Conservation (phyloP, 1,140 invertebrate genomes). For the Acromyrmex echinatior region DNA sequence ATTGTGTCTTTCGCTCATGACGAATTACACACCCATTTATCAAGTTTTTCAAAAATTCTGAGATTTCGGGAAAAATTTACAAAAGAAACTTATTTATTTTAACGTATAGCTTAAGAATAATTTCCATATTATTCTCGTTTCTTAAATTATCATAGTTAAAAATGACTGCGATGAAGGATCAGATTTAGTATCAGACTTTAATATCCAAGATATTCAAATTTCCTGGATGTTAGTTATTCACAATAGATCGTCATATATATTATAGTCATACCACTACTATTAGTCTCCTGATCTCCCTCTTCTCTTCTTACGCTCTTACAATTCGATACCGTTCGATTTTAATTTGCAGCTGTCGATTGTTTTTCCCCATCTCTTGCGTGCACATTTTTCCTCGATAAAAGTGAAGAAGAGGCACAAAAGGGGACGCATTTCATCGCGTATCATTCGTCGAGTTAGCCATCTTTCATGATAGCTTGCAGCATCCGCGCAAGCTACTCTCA, state of each 20-base stretch:
- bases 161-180: neutral
- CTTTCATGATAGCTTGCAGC: slow-evolving; percentile 39
- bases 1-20: slow-evolving; percentile 6
- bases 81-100: slow-evolving; percentile 40
- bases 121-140: slow-evolving; percentile 33
- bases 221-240: neutral
- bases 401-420: neutral
- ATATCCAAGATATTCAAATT: slow-evolving; percentile 16
- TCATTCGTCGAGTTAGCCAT: slow-evolving; percentile 21
- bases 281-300: neutral
- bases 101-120: neutral
- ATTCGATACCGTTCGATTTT: slow-evolving; percentile 21
- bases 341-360: slow-evolving; percentile 18
- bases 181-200: neutral
- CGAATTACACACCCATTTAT: slow-evolving; percentile 40
- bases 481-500: slow-evolving; percentile 30
- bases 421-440: neutral
- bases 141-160: neutral
- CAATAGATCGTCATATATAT: neutral
- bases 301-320: neutral
- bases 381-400: neutral
- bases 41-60: neutral
- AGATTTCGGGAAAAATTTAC: slow-evolving; percentile 19
- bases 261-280: neutral
- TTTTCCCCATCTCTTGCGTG: neutral